Evolutionary conservation across 2,888 invertebrate genomes (phyloP).

Genomic region (Chalcosyrphus nemorum): DNA sequence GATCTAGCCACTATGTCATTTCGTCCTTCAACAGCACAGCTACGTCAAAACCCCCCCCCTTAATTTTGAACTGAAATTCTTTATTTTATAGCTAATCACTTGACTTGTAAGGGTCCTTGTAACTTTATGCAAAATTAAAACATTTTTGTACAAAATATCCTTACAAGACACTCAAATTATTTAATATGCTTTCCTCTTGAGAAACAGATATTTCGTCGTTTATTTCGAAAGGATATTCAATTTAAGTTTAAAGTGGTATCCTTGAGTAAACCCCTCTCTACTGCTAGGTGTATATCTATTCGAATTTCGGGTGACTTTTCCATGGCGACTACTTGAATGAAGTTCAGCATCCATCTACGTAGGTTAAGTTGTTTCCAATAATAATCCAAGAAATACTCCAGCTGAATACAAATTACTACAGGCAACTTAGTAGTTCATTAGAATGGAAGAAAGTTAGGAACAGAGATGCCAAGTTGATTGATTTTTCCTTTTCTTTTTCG

Average conservation of each 20-base stretch:
- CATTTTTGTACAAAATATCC: too few species aligned
- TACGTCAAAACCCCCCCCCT: too few species aligned
- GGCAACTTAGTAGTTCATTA: background rate
- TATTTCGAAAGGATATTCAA: background rate
- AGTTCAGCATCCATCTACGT: slow-evolving; percentile 15
- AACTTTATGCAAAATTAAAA: too few species aligned
- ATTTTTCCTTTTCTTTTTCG: background rate
- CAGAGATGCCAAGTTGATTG: background rate
- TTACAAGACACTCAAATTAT: background rate
- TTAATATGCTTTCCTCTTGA: background rate
- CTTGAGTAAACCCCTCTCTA: too few species aligned
- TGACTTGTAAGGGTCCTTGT: too few species aligned
- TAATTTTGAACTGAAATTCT: too few species aligned
- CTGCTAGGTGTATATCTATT: background rate
- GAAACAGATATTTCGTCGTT: background rate
- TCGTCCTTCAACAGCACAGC: too few species aligned
- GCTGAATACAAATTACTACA: slow-evolving; percentile 33
- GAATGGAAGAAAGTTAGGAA: background rate
- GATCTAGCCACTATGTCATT: too few species aligned
- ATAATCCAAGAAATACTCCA: slow-evolving; percentile 20
- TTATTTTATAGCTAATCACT: too few species aligned
- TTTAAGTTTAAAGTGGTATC: slow-evolving; percentile 1
- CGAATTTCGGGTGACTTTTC: slow-evolving; percentile 11
- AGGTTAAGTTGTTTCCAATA: slow-evolving; percentile 32
- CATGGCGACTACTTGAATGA: background rate